phyloP scores from a whole-genome alignment of 2,113 vertebrate species.

The Chloebia gouldiae region DNA sequence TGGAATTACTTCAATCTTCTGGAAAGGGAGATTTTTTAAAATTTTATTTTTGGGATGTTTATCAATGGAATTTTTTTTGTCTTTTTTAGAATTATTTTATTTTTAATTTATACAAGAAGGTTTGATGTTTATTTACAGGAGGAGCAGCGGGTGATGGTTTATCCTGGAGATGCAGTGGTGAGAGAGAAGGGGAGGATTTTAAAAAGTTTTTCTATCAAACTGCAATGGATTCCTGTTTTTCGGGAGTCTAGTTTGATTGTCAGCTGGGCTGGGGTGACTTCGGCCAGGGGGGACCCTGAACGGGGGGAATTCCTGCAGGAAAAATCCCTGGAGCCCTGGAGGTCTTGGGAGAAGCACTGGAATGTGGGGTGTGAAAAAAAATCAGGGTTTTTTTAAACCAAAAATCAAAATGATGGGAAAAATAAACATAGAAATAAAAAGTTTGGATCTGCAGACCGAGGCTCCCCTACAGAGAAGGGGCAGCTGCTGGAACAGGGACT shows the following conservation, averaged over 20 bases:
- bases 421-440: background rate
- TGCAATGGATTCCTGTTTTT: background rate
- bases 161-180: background rate
- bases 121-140: constrained; percentile 60
- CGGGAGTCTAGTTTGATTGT: constrained; percentile 55
- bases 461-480: background rate
- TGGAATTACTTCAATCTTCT: constrained; percentile 7
- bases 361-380: background rate
- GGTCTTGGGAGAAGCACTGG: background rate
- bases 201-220: constrained; percentile 61
- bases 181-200: background rate
- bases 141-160: background rate
- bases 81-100: background rate
- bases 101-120: constrained; percentile 52
- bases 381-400: rapidly evolving
- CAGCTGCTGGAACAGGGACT: background rate
- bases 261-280: background rate
- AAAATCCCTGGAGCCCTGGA: background rate
- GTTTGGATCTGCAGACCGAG: background rate
- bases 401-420: background rate
- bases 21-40: background rate
- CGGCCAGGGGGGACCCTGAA: background rate
- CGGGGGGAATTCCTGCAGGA: background rate
- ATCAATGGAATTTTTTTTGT: background rate
- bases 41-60: background rate